phyloP scores from a whole-genome alignment of 2,113 vertebrate genomes.

The Coturnix japonica region DNA sequence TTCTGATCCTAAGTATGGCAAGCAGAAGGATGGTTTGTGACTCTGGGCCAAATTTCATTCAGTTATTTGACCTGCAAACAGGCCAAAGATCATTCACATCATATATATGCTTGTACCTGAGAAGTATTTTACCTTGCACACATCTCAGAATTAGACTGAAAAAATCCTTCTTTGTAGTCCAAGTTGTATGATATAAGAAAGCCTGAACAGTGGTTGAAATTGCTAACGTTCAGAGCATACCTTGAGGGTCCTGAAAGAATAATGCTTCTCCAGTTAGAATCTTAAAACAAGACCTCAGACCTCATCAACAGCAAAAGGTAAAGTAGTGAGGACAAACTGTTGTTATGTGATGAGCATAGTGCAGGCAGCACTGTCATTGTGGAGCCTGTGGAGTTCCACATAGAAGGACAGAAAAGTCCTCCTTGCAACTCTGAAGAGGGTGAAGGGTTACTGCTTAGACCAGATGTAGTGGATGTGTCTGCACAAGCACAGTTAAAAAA shows the following conservation, averaged over 20 bases:
- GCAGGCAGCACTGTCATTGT: not conserved
- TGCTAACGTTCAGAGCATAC: not conserved
- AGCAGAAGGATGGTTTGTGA: not conserved
- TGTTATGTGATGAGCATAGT: not conserved
- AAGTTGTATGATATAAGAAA: not conserved
- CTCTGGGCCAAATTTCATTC: not conserved
- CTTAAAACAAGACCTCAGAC: not conserved
- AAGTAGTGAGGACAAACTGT: not conserved
- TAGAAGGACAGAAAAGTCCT: not conserved
- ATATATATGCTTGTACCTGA: not conserved
- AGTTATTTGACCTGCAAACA: not conserved
- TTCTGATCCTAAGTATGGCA: not conserved
- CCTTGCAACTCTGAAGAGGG: not conserved
- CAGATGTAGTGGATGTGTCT: not conserved
- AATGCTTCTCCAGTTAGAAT: constrained; percentile 11
- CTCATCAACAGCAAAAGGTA: not conserved
- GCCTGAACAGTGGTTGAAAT: not conserved
- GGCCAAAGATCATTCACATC: not conserved
- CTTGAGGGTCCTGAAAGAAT: not conserved
- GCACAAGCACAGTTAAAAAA: not conserved
- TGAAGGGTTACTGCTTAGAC: not conserved
- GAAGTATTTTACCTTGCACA: not conserved
- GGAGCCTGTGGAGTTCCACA: not conserved
- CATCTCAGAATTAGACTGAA: not conserved
- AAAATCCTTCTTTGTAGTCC: not conserved